Evolutionary conservation across 2,113 vertebrate species (phyloP).

Genomic region (Salvator merianae): DNA sequence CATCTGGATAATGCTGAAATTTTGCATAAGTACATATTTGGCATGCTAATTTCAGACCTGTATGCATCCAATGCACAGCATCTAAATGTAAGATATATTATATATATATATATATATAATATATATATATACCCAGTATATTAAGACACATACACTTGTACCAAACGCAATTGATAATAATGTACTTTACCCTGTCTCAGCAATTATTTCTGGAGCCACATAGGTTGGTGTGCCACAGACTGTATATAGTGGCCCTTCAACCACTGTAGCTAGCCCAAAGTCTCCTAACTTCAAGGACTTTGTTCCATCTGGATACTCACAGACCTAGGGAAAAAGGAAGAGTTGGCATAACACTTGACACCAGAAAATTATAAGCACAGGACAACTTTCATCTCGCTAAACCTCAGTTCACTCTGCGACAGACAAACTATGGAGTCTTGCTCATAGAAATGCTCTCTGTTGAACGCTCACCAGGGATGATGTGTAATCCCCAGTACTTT

Average conservation of each 20-base stretch:
- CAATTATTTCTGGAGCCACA: conserved; percentile 96
- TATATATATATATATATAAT: not conserved
- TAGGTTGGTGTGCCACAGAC: conserved; percentile 98
- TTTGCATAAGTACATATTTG: too few species aligned
- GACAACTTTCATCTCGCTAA: not conserved
- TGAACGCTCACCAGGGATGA: not conserved
- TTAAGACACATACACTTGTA: not conserved
- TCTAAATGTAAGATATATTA: not conserved
- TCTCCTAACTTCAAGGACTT: conserved; percentile 96
- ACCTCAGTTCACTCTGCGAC: too few species aligned
- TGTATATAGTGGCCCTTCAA: conserved; percentile 92
- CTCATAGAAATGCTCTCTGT: not conserved
- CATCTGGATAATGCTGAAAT: too few species aligned
- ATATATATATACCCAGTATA: too few species aligned
- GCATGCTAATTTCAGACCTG: not conserved
- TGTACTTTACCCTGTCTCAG: conserved; percentile 89
- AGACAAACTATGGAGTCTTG: too few species aligned
- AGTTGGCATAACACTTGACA: not conserved
- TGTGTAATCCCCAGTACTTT: not conserved
- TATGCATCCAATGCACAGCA: not conserved
- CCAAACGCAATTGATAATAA: not conserved
- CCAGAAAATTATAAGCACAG: not conserved
- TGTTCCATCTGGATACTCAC: conserved; percentile 88
- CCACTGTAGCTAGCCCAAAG: conserved; percentile 94
- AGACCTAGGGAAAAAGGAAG: conserved; percentile 79